A percentile compares a stretch with the other conserved stretches of the same genome.
Conservation (phyloP, 1,140 invertebrate species). For the Eciton burchellii region DNA sequence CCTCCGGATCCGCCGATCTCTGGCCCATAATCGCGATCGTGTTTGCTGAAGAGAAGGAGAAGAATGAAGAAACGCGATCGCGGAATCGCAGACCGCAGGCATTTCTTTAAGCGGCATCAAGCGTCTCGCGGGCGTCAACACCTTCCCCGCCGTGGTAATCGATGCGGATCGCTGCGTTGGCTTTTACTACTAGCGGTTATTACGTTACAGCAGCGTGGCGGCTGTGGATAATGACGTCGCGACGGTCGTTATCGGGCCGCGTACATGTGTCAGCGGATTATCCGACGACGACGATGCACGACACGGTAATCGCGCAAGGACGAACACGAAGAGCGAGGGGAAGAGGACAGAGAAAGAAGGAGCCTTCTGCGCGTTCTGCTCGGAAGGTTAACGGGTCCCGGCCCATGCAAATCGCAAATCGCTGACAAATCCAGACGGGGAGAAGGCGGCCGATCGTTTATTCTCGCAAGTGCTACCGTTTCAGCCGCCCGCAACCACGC, state of each 20-base stretch:
- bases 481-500: conserved; percentile 80
- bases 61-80: no score
- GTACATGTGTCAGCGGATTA: conserved; percentile 26
- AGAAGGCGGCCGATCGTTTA: conserved; percentile 41
- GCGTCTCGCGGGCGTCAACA: conserved; percentile 32
- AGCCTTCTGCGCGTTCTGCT: neutral
- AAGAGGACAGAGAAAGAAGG: neutral
- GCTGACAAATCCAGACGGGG: conserved; percentile 43
- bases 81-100: no score
- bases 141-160: conserved; percentile 37
- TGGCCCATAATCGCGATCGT: no score
- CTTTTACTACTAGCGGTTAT: conserved; percentile 43
- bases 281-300: neutral
- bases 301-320: conserved; percentile 17
- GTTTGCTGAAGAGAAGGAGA: no score
- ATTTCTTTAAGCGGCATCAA: conserved; percentile 31
- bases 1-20: no score
- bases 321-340: conserved; percentile 6
- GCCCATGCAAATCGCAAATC: conserved; percentile 64
- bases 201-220: conserved; percentile 26
- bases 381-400: conserved; percentile 46
- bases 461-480: conserved; percentile 66
- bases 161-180: conserved; percentile 51
- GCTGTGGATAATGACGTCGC: conserved; percentile 34
- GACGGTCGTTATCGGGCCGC: conserved; percentile 40